Conservation (phyloP, 1,140 invertebrate species). For the Dendrolimus kikuchii region DNA sequence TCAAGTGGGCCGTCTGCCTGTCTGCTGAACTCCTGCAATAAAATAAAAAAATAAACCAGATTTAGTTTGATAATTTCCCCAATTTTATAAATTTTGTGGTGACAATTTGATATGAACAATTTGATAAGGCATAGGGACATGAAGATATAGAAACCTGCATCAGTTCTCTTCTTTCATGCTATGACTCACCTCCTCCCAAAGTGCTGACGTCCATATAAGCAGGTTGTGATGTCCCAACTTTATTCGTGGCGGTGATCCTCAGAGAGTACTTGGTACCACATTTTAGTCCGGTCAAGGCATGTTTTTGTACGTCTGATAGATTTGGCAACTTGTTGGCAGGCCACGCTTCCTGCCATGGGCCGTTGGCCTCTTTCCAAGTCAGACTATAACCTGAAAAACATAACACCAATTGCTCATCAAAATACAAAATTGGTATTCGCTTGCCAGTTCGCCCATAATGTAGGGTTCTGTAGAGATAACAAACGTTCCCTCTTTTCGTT, state of each 20-base stretch:
- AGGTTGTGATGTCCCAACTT: conserved; percentile 75
- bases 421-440: no score
- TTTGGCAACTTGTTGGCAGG: conserved; percentile 43
- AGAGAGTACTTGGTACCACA: conserved; percentile 85
- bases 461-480: no score
- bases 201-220: conserved; percentile 61
- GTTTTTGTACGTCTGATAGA: conserved; percentile 68
- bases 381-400: conserved; percentile 52
- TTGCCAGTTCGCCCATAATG: no score
- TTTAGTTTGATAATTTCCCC: background rate
- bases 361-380: conserved; percentile 59
- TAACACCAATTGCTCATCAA: conserved; percentile 27
- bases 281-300: conserved; percentile 81
- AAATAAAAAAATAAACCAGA: no score
- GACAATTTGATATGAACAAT: no score
- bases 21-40: no score
- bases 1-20: no score
- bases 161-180: no score
- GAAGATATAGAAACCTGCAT: no score
- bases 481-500: no score
- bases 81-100: conserved; percentile 4
- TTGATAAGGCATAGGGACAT: no score
- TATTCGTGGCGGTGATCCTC: conserved; percentile 83
- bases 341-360: conserved; percentile 62
- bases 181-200: conserved; percentile 49